These are phyloP conservation scores for Mythimna albipuncta DNA, from an alignment of 2,888 invertebrate genomes.

Conservation along the genomic window DNA sequence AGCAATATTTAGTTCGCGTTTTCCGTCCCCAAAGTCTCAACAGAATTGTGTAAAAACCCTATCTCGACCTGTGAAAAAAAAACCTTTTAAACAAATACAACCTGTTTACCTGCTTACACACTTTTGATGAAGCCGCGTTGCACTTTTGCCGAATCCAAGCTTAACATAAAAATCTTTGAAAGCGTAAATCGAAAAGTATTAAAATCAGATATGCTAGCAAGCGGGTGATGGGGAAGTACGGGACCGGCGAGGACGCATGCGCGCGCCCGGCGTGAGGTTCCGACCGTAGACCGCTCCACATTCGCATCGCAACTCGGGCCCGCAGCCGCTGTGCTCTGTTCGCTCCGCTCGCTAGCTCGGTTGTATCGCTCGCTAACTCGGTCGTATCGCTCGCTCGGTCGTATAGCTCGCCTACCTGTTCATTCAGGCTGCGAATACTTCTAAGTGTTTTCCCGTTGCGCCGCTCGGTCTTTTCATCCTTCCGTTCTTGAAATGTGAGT, in stretches of 20 bases:
- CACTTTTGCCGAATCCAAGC: slow-evolving; percentile 32
- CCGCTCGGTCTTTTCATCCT: slow-evolving; percentile 5
- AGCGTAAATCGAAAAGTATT: slow-evolving; percentile 60
- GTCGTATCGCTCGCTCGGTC: not conserved
- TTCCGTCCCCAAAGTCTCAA: too few relatives aligned
- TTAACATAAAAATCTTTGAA: slow-evolving; percentile 31
- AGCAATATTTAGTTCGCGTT: not conserved
- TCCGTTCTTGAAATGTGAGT: slow-evolving; percentile 37
- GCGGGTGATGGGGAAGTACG: slow-evolving; percentile 49
- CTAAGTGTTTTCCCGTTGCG: slow-evolving; percentile 17
- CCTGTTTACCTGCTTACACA: not conserved
- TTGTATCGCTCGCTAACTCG: not conserved
- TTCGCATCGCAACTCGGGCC: slow-evolving; percentile 45
- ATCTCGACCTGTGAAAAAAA: not conserved
- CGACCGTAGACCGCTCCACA: slow-evolving; percentile 45
- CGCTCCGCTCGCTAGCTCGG: slow-evolving; percentile 2
- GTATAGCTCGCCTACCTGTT: slow-evolving; percentile 36
- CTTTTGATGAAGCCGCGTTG: slow-evolving; percentile 26
- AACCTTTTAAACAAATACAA: not conserved
- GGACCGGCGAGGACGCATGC: slow-evolving; percentile 49
- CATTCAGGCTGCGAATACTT: slow-evolving; percentile 20
- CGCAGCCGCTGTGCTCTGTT: slow-evolving; percentile 23
- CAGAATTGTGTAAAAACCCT: not conserved
- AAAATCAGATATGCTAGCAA: slow-evolving; percentile 56
- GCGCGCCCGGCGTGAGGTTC: slow-evolving; percentile 55